These are phyloP conservation scores for Belonocnema kinseyi DNA, from an alignment of 1,140 invertebrate genomes.

Conservation along the genomic window DNA sequence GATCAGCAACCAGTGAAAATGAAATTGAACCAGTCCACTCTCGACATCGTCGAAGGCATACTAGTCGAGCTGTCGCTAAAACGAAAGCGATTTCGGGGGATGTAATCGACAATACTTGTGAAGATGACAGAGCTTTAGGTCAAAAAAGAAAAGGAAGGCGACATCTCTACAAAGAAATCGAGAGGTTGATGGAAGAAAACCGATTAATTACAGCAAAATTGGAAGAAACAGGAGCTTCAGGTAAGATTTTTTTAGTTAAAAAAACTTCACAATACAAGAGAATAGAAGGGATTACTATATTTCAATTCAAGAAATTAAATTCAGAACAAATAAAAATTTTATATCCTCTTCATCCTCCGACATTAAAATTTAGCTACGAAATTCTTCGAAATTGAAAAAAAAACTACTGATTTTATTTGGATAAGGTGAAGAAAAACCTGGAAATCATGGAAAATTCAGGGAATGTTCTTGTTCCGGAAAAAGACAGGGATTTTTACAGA, in stretches of 20 bases:
- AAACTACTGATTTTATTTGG: no score
- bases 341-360: no score
- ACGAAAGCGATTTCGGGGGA: constrained; percentile 41
- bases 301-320: no score
- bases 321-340: no score
- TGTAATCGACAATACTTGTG: constrained; percentile 34
- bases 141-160: constrained; percentile 59
- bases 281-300: no score
- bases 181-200: constrained; percentile 67
- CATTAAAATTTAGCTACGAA: no score
- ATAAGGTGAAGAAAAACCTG: no score
- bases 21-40: constrained; percentile 49
- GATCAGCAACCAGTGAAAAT: constrained; percentile 36
- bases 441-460: no score
- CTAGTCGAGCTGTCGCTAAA: constrained; percentile 39
- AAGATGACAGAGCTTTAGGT: constrained; percentile 37
- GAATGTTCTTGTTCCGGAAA: no score
- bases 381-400: no score
- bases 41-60: constrained; percentile 53
- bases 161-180: constrained; percentile 66
- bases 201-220: constrained; percentile 61
- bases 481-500: no score
- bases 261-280: no score
- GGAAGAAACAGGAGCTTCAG: constrained; percentile 57
- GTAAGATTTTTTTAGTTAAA: constrained; percentile 35